Base-by-base conservation (phyloP, 2,797 vertebrate genomes). In the Hemibagrus guttatus region DNA sequence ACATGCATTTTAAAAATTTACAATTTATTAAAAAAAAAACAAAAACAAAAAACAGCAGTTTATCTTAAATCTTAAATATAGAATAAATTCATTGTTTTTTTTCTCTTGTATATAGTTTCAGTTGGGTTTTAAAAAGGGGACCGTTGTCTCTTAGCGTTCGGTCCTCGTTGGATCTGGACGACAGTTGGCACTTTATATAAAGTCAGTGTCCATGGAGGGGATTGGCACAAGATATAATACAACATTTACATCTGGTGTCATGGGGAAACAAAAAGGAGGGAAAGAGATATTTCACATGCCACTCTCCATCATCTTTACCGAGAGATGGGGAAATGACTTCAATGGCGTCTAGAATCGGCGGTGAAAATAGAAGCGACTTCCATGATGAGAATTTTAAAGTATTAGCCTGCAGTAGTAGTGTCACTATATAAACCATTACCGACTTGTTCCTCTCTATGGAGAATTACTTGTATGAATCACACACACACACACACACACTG, bases 1-100 rank as follows among this genome's bases (percentile, higher is more conserved):
- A 97, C 97, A 97, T 97, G 97, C 97, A 96, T 93, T 68, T 96
- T 95, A 94, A 96, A 87, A 96, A 96, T 95, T n/a, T 95, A 97
- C 96, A 95, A 95, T 93, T 95, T 92, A 92, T 95, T 94, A 59
- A 81, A 94, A 94, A 95, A 91, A 64, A 49, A 83, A 94, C 93
- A 94, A 91, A 72, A 46, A 83, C 80, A 72, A 26, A 94, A 95
- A 95, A 95, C 95, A 96, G 95, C 94, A 95, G 95, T 95, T 96
- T 92, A 39, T 93, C 90, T 92, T 94, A 93, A 91, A 94, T 93
- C 92, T 95, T 94, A 95, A 95, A 95, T 94, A 95, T 93, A 94
- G 95, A 95, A 95, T 94, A 93, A 93, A 94, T 93, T 94, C 89
- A 92, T 89, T 88, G 84, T 91, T 81, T 91, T 88, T 92, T 92